Percentiles rank a stretch among this genome's conserved stretches.
Conservation (phyloP, 2,888 invertebrate genomes). For the Prostheceraeus crozeri region DNA sequence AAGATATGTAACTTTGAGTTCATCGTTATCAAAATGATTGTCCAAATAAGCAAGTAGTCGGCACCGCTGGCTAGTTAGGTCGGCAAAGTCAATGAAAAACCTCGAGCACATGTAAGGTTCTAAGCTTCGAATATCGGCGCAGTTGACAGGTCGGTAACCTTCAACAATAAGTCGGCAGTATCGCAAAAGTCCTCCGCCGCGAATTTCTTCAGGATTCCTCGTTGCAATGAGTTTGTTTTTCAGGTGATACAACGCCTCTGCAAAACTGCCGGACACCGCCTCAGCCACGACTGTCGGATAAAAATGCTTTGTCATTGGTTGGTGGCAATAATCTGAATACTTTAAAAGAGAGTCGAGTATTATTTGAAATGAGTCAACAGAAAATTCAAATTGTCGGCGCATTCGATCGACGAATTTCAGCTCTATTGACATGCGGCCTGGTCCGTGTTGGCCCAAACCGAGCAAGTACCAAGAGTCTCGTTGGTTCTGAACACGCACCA, state of each 20-base stretch:
- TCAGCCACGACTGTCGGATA: conserved; percentile 91
- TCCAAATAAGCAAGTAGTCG: conserved; percentile 92
- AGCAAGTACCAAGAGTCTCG: conserved; percentile 86
- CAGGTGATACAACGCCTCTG: conserved; percentile 85
- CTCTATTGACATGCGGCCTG: conserved; percentile 71
- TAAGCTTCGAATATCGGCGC: conserved; percentile 73
- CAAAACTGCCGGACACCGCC: conserved; percentile 90
- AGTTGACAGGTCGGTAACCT: conserved; percentile 80
- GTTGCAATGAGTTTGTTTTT: conserved; percentile 95
- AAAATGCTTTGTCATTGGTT: conserved; percentile 76
- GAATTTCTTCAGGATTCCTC: conserved; percentile 92
- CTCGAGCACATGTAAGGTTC: conserved; percentile 99
- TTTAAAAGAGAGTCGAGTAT: conserved; percentile 85
- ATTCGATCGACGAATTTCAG: conserved; percentile 97
- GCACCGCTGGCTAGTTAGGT: conserved; percentile 81
- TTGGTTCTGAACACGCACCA: conserved; percentile 90
- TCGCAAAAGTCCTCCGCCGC: conserved; percentile 94
- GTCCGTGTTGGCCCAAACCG: conserved; percentile 67
- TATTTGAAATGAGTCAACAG: conserved; percentile 98
- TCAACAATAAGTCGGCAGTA: conserved; percentile 94
- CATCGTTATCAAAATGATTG: conserved; percentile 77
- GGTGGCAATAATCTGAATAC: conserved; percentile 79
- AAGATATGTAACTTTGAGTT: conserved; percentile 86
- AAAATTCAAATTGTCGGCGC: conserved; percentile 97
- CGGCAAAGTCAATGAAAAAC: conserved; percentile 99